Evolutionary conservation across 2,113 vertebrate genomes (phyloP).

Genomic region (Arvicanthis niloticus): DNA sequence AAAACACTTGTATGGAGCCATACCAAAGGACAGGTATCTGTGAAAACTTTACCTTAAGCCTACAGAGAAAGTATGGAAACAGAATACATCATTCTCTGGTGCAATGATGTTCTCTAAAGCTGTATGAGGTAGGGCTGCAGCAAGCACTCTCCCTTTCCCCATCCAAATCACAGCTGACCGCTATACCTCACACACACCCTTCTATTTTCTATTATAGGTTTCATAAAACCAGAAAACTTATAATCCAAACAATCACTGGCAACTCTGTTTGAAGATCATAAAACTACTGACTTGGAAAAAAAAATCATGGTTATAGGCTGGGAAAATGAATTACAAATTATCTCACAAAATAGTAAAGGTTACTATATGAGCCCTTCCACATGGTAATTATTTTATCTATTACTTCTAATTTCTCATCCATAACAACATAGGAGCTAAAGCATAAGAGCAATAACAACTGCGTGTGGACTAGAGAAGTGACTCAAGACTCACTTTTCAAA

Average conservation of each 20-base stretch:
- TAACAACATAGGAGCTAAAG: not conserved
- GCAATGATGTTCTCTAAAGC: not conserved
- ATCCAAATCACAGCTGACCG: not conserved
- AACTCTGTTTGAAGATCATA: not conserved
- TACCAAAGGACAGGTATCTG: not conserved
- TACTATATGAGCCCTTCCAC: not conserved
- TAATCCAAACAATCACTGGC: not conserved
- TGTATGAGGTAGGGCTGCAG: not conserved
- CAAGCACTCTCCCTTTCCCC: not conserved
- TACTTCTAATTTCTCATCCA: slow-evolving; percentile 3
- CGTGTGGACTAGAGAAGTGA: not conserved
- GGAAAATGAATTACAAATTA: not conserved
- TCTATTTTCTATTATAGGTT: not conserved
- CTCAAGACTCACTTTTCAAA: not conserved
- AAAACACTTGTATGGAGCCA: not conserved
- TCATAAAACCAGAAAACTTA: not conserved
- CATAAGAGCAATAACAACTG: not conserved
- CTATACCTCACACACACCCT: not conserved
- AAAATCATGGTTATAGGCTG: not conserved
- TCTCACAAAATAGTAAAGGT: not conserved
- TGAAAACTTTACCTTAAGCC: not conserved
- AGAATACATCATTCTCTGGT: not conserved
- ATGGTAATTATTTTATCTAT: not conserved
- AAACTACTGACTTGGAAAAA: not conserved
- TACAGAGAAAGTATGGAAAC: not conserved